Percentiles rank a stretch among this genome's conserved stretches.
These are phyloP conservation scores for Amphiprion percula DNA, from an alignment of 2,113 vertebrate genomes.

Conservation along the genomic window DNA sequence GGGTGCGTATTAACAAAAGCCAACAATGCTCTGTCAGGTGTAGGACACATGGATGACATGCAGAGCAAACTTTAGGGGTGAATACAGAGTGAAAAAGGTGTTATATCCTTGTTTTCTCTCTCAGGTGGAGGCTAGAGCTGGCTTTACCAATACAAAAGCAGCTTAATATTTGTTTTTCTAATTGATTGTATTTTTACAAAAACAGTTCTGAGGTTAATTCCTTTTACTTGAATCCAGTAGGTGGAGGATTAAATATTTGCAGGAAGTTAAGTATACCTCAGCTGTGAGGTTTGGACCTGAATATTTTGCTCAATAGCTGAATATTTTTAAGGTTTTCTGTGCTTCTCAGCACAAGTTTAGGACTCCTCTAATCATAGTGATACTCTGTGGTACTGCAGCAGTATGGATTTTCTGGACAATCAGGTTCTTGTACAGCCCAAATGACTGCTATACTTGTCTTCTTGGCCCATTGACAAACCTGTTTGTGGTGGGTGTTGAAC, in stretches of 20 bases:
- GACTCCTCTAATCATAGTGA: background rate
- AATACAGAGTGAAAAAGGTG: background rate
- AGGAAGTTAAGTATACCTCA: background rate
- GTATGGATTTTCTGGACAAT: too few relatives aligned
- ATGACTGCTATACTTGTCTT: too few relatives aligned
- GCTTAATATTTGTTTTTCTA: background rate
- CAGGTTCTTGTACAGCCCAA: too few relatives aligned
- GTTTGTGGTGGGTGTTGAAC: too few relatives aligned
- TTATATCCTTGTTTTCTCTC: background rate
- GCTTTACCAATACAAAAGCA: background rate
- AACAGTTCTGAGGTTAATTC: background rate
- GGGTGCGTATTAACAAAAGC: conserved; percentile 28
- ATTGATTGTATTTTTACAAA: background rate
- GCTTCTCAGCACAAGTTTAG: background rate
- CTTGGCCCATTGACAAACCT: too few relatives aligned
- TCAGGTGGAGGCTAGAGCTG: background rate
- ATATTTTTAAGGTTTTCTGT: background rate
- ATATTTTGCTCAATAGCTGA: background rate
- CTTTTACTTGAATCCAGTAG: background rate
- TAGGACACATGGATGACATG: background rate
- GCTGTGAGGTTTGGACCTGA: background rate
- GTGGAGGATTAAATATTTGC: background rate
- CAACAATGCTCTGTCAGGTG: conserved; percentile 20
- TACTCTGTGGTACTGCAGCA: too few relatives aligned
- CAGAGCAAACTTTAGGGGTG: background rate